A percentile compares a stretch with the other conserved stretches of the same genome.
Conservation (phyloP, 2,888 invertebrate genomes). For the Cylindroiulus punctatus region DNA sequence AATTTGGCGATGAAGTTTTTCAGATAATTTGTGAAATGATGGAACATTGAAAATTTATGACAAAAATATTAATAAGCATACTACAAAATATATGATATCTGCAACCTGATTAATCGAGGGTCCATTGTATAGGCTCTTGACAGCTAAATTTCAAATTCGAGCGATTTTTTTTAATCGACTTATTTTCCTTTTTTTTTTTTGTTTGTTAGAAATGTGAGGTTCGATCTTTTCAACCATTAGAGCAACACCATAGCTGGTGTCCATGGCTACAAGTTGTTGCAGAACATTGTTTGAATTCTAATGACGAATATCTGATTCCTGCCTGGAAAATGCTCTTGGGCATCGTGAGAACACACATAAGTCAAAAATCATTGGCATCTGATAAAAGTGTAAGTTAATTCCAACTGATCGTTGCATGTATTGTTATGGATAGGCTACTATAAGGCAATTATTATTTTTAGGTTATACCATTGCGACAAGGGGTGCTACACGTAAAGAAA, state of each 20-base stretch:
- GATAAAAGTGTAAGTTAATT: not conserved
- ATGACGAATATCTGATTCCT: not conserved
- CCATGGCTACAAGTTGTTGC: slow-evolving; percentile 40
- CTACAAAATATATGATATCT: too few relatives aligned
- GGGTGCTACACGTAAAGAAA: not conserved
- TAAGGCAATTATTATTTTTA: not conserved
- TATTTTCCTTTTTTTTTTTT: not conserved
- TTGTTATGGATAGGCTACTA: not conserved
- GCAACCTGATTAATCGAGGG: too few relatives aligned
- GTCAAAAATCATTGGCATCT: not conserved
- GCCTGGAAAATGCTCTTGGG: slow-evolving; percentile 45
- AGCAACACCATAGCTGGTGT: slow-evolving; percentile 53
- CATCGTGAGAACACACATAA: not conserved
- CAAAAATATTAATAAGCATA: too few relatives aligned
- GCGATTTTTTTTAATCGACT: not conserved
- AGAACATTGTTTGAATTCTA: too few relatives aligned
- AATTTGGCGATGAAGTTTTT: too few relatives aligned
- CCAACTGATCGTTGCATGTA: not conserved
- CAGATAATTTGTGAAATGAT: too few relatives aligned
- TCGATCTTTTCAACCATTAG: slow-evolving; percentile 46
- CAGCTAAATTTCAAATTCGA: not conserved
- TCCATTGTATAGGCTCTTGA: too few relatives aligned
- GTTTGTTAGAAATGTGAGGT: not conserved
- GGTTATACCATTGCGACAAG: not conserved
- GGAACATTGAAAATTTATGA: too few relatives aligned